Evolutionary conservation across 2,888 invertebrate species (phyloP), one percentile per base, ranked within the genome.

Genomic region (Mellilla xanthometata): DNA sequence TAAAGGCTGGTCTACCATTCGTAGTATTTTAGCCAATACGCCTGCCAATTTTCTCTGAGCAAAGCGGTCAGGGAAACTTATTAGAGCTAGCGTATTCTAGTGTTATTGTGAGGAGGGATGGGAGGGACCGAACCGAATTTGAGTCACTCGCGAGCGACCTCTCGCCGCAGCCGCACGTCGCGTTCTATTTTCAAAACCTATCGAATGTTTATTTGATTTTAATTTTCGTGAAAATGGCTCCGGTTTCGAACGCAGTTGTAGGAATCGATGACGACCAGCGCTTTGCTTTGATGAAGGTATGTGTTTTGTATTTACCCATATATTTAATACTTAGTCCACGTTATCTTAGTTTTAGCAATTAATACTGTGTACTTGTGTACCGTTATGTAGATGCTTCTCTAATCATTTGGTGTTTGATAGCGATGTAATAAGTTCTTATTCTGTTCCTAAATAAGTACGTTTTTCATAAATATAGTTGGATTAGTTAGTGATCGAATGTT

Each of bases 271-370:
- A 95, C 75, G 94, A 94, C 64, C 93, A 95, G 68, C 91, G 93
- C 58, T 95, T 95, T 68, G 92, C 94, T 9, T 83, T 95, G 51
- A 95, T 95, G 93, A 95, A 95, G 93, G 95, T 95, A 90, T 42
- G 71, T 65, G 6, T 1, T 12, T 28, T 9, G 3, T 3, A 15
- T 19, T 33, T 32, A n/a, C n/a, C n/a, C 2, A 10, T 12, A 8
- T 13, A 28, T 13, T n/a, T n/a, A n/a, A 8, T 15, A 10, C 13
- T 52, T 52, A 50, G 48, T 55, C 49, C 53, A 55, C 48, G 49
- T 49, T 28, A 33, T 31, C 8, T 15, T 31, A 13, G 13, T 39
- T 7, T 1, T 29, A 44, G 39, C 26, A 23, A 32, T 15, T 28
- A 31, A n/a, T n/a, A n/a, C n/a, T n/a, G n/a, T n/a, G n/a, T n/a